These are phyloP conservation scores for Thalassophryne amazonica DNA, from an alignment of 2,797 vertebrate species.

Conservation along the genomic window DNA sequence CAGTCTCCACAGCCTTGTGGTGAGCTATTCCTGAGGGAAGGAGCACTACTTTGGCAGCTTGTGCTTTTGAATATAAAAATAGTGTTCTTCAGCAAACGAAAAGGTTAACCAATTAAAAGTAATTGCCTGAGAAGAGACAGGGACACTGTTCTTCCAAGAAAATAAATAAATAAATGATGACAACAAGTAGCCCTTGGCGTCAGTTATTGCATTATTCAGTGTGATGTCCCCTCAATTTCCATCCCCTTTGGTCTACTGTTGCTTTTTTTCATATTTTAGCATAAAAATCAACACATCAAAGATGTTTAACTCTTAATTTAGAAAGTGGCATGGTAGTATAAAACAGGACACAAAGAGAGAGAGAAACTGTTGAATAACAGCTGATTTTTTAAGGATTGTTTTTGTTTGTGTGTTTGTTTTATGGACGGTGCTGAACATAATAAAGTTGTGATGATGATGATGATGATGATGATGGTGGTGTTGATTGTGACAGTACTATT, in stretches of 20 bases:
- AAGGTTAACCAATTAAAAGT: conserved; percentile 79
- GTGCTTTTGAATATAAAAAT: conserved; percentile 63
- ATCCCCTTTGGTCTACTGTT: background rate
- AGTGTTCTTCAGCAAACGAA: conserved; percentile 51
- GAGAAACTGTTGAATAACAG: no score
- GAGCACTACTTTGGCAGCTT: conserved; percentile 35
- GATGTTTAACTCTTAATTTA: conserved; percentile 38
- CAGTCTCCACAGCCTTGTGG: conserved; percentile 41
- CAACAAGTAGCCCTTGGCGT: conserved; percentile 43
- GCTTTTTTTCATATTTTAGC: conserved; percentile 41
- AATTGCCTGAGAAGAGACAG: conserved; percentile 60
- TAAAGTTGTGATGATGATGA: no score
- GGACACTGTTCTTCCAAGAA: conserved; percentile 31
- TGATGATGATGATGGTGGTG: background rate
- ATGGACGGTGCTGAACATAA: no score
- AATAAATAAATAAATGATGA: conserved; percentile 57
- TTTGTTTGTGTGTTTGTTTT: no score
- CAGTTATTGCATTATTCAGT: conserved; percentile 59
- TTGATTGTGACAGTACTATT: no score
- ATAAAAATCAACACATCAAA: conserved; percentile 52
- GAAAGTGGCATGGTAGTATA: conserved; percentile 5
- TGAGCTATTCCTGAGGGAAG: conserved; percentile 43
- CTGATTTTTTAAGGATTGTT: no score
- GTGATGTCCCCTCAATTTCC: conserved; percentile 35
- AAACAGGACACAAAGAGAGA: conserved; percentile 1